Evolutionary conservation across 2,113 vertebrate species (phyloP), one percentile per base, ranked within the genome.

Genomic region (Solea solea): DNA sequence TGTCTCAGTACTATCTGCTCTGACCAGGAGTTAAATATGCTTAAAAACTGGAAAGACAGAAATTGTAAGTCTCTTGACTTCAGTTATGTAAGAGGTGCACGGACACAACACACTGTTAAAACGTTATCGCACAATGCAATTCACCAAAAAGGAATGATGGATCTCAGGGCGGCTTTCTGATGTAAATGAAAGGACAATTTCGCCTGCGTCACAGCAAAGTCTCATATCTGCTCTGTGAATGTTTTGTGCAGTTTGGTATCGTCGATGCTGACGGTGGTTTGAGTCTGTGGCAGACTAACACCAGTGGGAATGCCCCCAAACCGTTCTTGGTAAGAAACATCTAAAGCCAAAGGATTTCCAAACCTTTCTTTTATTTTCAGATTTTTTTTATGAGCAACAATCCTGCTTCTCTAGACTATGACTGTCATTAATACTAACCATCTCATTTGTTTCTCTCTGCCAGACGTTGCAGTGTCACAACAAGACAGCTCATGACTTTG

Each of bases 381-480:
- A 51, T 14, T 59, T 2, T 27, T 39, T 62, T 72, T 5, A 8
- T 52, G 57, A 15, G 2, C 42, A 44, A 44, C 42, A 4, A 25
- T 49, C 49, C 62, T 54, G 54, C 77, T 48, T 52, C 15, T 72
- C 9, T 21, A 41, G 69, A 74, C 40, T 57, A 5, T 81, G 66
- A 60, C 60, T 69, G 73, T 81, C 74, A 68, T 48, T 21, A 1
- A 46, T 21, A 42, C 44, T 71, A 56, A 80, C 9, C 27, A 12
- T 78, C 53, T 39, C 58, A 50, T 69, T 16, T 72, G 13, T 71
- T 50, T 81, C 63, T 78, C 12, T 62, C 45, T 40, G 52, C 42
- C 91, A 99, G 98, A 97, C 93, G 0, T 91, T 97, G 94, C 97
- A 99, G 66, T 99, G 97, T 91, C 98, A 99, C 91, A 99, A 95